Conservation (phyloP, 2,888 invertebrate species). For the Drosophila subquinaria region DNA sequence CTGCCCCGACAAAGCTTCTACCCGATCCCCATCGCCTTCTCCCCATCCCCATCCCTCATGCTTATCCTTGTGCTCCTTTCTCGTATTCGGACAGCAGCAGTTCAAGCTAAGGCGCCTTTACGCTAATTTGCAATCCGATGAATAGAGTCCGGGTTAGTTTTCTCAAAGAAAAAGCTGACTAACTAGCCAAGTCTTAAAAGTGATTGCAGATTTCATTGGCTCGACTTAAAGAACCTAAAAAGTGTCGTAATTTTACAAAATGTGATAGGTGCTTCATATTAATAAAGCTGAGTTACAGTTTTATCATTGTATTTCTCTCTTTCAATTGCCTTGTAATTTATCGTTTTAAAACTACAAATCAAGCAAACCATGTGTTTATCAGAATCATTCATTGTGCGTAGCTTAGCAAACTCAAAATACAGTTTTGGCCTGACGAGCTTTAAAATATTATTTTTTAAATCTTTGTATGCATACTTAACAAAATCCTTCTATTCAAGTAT, state of each 20-base stretch:
- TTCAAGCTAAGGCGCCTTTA: constrained; percentile 7
- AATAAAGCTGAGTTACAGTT: background rate
- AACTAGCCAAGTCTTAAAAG: background rate
- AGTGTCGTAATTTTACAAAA: background rate
- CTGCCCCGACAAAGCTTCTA: constrained; percentile 35
- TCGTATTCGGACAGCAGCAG: background rate
- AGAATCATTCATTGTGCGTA: too few relatives aligned
- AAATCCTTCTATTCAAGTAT: too few relatives aligned
- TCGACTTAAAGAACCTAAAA: background rate
- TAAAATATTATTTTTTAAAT: too few relatives aligned
- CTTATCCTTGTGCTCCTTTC: background rate
- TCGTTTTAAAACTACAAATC: background rate
- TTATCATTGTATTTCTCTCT: background rate
- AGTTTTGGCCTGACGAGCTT: background rate
- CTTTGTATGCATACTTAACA: too few relatives aligned
- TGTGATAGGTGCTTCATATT: background rate
- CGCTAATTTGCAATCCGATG: constrained; percentile 22
- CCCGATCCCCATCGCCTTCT: constrained; percentile 1
- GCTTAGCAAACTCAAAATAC: background rate
- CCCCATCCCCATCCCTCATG: background rate
- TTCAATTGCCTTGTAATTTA: background rate
- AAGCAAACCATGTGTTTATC: background rate
- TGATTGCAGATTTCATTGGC: background rate
- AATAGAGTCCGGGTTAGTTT: constrained; percentile 11
- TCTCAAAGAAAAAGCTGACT: constrained; percentile 1